Base-by-base conservation (phyloP, 1,140 invertebrate genomes). In the Hylaeus anthracinus region DNA sequence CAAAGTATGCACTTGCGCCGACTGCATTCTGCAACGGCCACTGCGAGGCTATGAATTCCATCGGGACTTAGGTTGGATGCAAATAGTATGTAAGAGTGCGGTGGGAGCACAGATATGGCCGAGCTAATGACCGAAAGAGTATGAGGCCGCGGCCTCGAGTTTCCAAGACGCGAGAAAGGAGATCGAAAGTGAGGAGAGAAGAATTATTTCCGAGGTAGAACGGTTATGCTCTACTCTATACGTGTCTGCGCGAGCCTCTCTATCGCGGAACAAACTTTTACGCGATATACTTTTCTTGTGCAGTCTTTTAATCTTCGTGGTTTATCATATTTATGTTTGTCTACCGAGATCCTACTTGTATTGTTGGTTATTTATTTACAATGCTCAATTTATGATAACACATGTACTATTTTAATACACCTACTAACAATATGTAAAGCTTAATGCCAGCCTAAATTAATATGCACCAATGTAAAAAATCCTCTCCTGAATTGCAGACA, bases 61-160 rank as follows among this genome's bases (percentile, higher is more conserved):
- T 78, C 72, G 85, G 70, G 85, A 86, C 85, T 86, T 86, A 86
- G 71, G 84, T 86, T 81, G 72, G 85, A 87, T 87, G 84, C 85
- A 86, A 87, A 87, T 87, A 86, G 85, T 86, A 86, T 82, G 71
- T 67, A 79, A 82, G 84, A 86, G 81, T 69, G 51, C 83, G 73
- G 79, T 79, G 84, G 80, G 84, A 85, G 83, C 80, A 82, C 74
- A 69, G 80, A 78, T 83, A 82, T 69, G 67, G 75, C 70, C 76
- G 81, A 86, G 85, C 85, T 86, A 86, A 86, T 83, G 84, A 86
- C 85, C 85, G 85, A 86, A 86, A 83, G 75, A 86, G 85, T 86
- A 86, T 86, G 85, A 79, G 84, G 84, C 84, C 84, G 81, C 70
- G 84, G 85, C 85, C 84, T 85, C 84, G 73, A 82, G 80, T 86